These are phyloP conservation scores for Podarcis cretensis DNA, from an alignment of 2,113 vertebrate genomes.

Conservation along the genomic window DNA sequence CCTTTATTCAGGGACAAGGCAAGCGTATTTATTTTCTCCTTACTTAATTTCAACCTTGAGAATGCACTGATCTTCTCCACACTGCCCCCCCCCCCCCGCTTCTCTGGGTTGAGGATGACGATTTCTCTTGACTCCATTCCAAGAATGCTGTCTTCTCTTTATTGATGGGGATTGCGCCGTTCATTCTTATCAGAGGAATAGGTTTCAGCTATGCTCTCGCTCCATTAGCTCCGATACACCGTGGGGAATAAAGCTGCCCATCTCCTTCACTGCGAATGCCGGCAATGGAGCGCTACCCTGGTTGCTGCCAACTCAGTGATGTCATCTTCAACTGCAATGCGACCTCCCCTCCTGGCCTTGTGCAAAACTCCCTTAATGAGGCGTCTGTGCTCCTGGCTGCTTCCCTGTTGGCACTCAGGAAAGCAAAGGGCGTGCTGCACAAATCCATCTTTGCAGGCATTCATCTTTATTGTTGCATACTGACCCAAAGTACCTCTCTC, in stretches of 20 bases:
- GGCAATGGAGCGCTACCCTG: constrained; percentile 31
- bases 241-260: constrained; percentile 40
- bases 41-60: constrained; percentile 27
- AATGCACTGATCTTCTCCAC: too few species aligned
- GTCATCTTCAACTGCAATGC: constrained; percentile 33
- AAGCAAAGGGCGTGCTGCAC: neutral
- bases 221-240: constrained; percentile 42
- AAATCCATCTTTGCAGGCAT: constrained; percentile 26
- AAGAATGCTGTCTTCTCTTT: constrained; percentile 18
- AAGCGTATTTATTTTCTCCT: neutral
- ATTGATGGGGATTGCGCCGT: constrained; percentile 20
- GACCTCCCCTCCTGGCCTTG: constrained; percentile 25
- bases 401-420: neutral
- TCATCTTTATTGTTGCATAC: constrained; percentile 31
- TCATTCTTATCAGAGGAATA: constrained; percentile 37
- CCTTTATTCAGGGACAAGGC: constrained; percentile 3
- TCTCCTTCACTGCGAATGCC: constrained; percentile 22
- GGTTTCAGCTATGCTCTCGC: constrained; percentile 29
- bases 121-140: constrained; percentile 38
- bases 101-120: constrained; percentile 8
- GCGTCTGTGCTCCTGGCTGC: accelerated
- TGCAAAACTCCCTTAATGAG: constrained; percentile 11
- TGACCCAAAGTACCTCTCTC: constrained; percentile 17
- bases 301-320: constrained; percentile 35
- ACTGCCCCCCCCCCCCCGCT: neutral